Evolutionary conservation across 2,888 invertebrate genomes (phyloP).

Genomic region (Willowsia nigromaculata): DNA sequence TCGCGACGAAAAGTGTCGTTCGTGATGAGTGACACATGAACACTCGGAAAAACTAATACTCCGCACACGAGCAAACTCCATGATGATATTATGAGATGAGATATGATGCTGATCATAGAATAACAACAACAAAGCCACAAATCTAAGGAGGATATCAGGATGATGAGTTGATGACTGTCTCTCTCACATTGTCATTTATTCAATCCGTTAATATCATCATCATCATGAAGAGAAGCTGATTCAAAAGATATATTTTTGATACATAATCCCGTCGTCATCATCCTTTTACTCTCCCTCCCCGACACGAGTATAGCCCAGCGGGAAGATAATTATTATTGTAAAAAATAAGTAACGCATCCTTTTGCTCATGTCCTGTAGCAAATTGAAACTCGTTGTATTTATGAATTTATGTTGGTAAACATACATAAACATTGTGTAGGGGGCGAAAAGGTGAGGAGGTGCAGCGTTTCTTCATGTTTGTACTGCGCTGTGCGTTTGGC

Average conservation of each 20-base stretch:
- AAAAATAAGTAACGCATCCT: constrained; percentile 11
- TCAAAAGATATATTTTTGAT: not conserved
- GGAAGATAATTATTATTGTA: constrained; percentile 23
- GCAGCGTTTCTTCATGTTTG: not conserved
- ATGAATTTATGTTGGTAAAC: constrained; percentile 35
- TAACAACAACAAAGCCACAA: constrained; percentile 44
- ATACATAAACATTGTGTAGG: constrained; percentile 31
- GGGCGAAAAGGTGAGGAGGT: constrained; percentile 37
- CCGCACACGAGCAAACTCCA: constrained; percentile 34
- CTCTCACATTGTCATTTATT: constrained; percentile 32
- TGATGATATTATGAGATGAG: constrained; percentile 4
- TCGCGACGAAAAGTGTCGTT: constrained; percentile 52
- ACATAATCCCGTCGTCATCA: not conserved
- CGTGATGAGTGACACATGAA: constrained; percentile 65
- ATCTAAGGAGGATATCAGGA: constrained; percentile 42
- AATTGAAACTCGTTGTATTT: constrained; percentile 27
- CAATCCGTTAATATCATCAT: not conserved
- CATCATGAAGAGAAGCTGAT: not conserved
- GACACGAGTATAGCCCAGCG: constrained; percentile 17
- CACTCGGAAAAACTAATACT: constrained; percentile 43
- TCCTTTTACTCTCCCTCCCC: constrained; percentile 17
- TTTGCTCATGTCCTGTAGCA: not conserved
- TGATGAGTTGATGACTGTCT: constrained; percentile 28
- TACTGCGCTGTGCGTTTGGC: not conserved
- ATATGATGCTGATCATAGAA: constrained; percentile 46